phyloP scores from a whole-genome alignment of 2,113 vertebrate genomes.

The Theristicus caerulescens region DNA sequence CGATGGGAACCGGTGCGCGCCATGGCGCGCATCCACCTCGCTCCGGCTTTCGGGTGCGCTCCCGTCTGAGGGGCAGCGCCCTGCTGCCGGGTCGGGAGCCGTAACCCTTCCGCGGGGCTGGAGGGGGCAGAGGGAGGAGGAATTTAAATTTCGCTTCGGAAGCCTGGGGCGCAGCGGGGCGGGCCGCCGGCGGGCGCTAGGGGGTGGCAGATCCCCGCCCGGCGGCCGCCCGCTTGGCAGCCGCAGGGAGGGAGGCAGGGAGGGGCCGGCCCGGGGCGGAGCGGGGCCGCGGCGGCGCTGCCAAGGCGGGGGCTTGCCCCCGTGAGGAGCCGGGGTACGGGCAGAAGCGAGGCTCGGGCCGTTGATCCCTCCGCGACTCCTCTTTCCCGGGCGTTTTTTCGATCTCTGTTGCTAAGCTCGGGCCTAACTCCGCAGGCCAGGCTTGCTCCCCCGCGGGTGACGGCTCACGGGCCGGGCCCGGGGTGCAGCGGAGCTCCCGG shows the following conservation, averaged over 20 bases:
- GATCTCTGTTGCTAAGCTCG: too few relatives aligned
- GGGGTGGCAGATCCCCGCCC: background rate
- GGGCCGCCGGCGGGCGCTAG: background rate
- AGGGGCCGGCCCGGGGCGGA: too few relatives aligned
- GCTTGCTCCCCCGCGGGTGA: background rate
- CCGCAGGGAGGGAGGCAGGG: too few relatives aligned
- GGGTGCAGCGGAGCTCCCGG: too few relatives aligned
- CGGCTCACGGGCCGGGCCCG: background rate
- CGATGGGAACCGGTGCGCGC: accelerated
- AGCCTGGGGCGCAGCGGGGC: too few relatives aligned
- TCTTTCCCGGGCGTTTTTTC: background rate
- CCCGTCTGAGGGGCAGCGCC: background rate
- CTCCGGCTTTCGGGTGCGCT: background rate
- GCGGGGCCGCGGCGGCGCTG: too few relatives aligned
- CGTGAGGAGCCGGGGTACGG: background rate
- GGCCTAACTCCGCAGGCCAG: background rate
- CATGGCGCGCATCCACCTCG: accelerated
- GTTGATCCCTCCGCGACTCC: background rate
- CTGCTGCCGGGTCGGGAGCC: accelerated
- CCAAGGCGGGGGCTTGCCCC: too few relatives aligned
- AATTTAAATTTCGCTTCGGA: background rate
- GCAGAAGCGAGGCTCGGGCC: background rate
- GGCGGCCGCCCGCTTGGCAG: background rate
- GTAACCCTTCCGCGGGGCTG: accelerated
- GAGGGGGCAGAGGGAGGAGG: background rate